phyloP scores from a whole-genome alignment of 2,797 vertebrate genomes.

The Lerista edwardsae region DNA sequence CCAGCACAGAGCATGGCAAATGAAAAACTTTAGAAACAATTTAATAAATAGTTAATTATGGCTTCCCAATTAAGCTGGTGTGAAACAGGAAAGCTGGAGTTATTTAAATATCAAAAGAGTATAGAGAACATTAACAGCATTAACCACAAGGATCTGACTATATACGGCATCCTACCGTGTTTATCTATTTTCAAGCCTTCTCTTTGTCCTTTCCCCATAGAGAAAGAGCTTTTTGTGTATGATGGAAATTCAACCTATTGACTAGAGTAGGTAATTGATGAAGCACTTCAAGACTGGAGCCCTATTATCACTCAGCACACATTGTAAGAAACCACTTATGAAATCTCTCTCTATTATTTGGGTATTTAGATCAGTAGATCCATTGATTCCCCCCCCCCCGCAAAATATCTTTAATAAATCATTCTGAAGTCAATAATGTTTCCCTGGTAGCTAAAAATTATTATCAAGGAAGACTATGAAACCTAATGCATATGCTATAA shows the following conservation, averaged over 20 bases:
- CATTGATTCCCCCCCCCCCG: slow-evolving; percentile 48
- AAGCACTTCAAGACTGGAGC: slow-evolving; percentile 41
- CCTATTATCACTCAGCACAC: slow-evolving; percentile 50
- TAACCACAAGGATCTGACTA: slow-evolving; percentile 8
- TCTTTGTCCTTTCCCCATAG: slow-evolving; percentile 41
- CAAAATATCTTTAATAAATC: slow-evolving; percentile 63
- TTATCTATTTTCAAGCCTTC: slow-evolving; percentile 40
- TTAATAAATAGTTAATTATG: slow-evolving; percentile 49
- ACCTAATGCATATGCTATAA: background rate
- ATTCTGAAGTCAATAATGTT: slow-evolving; percentile 47
- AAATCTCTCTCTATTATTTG: slow-evolving; percentile 64
- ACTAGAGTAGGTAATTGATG: slow-evolving; percentile 52
- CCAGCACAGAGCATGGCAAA: slow-evolving; percentile 44
- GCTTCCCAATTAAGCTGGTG: slow-evolving; percentile 41
- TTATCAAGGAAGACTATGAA: slow-evolving; percentile 29
- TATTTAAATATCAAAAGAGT: slow-evolving; percentile 54
- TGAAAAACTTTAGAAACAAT: slow-evolving; percentile 47
- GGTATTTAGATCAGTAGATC: slow-evolving; percentile 58
- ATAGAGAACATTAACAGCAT: background rate
- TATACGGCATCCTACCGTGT: slow-evolving; percentile 6
- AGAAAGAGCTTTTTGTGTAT: slow-evolving; percentile 42
- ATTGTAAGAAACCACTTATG: slow-evolving; percentile 44
- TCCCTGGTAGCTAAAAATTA: slow-evolving; percentile 34
- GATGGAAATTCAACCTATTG: slow-evolving; percentile 50
- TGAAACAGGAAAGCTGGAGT: slow-evolving; percentile 24